Percentiles rank a stretch among this genome's conserved stretches.
Evolutionary conservation across 1,140 invertebrate species (phyloP).

Genomic region (Chelonus insularis): DNA sequence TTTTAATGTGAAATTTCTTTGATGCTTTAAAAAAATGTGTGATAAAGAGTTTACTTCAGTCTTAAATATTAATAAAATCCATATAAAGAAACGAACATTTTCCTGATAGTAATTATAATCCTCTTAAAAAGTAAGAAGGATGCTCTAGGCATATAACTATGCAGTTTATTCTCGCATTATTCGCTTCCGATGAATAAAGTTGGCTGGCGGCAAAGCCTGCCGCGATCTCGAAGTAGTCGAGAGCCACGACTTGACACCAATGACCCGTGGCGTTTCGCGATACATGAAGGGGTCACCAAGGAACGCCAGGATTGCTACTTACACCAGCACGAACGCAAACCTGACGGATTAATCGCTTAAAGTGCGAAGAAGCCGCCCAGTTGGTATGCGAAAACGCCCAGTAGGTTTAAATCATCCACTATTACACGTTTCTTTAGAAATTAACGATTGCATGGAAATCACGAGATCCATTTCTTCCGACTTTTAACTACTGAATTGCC

Average conservation of each 20-base stretch:
- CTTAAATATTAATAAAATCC: too few relatives aligned
- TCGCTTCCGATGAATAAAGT: too few relatives aligned
- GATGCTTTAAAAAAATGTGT: too few relatives aligned
- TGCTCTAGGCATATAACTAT: too few relatives aligned
- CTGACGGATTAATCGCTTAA: constrained; percentile 47
- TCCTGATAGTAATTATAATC: too few relatives aligned
- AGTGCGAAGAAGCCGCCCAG: constrained; percentile 39
- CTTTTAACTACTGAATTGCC: neutral
- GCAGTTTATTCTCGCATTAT: too few relatives aligned
- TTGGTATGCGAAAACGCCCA: constrained; percentile 29
- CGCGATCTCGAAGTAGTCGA: constrained; percentile 10
- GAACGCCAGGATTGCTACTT: constrained; percentile 44
- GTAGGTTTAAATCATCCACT: constrained; percentile 22
- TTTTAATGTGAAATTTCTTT: too few relatives aligned
- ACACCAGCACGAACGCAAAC: constrained; percentile 29
- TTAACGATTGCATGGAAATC: neutral
- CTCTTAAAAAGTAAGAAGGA: too few relatives aligned
- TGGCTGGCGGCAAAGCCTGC: too few relatives aligned
- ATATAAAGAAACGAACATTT: too few relatives aligned
- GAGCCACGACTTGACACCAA: constrained; percentile 46
- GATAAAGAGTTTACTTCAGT: too few relatives aligned
- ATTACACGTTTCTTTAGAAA: constrained; percentile 3
- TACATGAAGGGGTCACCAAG: constrained; percentile 46
- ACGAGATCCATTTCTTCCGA: too few relatives aligned
- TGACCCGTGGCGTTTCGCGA: constrained; percentile 47